Base-by-base conservation (phyloP, 2,797 vertebrate species). In the Dendrocincla tyrannina region DNA sequence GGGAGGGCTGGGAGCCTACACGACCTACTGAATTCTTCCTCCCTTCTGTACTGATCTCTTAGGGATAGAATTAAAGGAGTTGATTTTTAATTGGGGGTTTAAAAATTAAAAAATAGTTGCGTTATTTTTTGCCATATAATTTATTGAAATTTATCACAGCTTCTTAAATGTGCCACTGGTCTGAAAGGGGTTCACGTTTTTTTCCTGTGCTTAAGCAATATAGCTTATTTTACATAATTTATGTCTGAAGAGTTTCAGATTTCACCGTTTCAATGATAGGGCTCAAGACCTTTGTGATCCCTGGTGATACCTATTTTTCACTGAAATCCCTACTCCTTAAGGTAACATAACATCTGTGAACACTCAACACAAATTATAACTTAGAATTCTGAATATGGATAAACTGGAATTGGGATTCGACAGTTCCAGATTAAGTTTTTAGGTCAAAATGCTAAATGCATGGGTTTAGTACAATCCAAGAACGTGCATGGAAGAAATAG, bases 281-380 rank as follows among this genome's bases (percentile, higher is more conserved):
- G n/a, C 23, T 73, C 42, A 7, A 91, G 53, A 62, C 12, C 15
- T 73, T 64, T 49, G 15, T 49, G 13, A 23, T 44, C 79, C 27
- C 33, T 70, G 49, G 13, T 14, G 44, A 18, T 52, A 19, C 0
- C 0, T 56, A 24, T 19, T 89, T 83, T 83, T 68, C 10, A n/a
- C 12, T 77, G 32, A 8, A 46, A 49, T 69, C 4, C 4, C 6
- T 28, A 15, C 6, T 72, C 19, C 69, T 39, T 13, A 19, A 60
- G 10, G 27, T 11, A 88, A 28, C 7, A 16, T 11, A 24, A 11
- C 14, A 28, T 67, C 30, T 62, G 17, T 30, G 47, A 68, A 42
- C 2, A 1, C 17, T 53, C 25, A 39, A 17, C 13, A 32, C 0
- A 0, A 44, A 7, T 47, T 88, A 80, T 42, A 46, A 32, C 13